Evolutionary conservation across 2,797 vertebrate genomes (phyloP).

Genomic region (Diceros bicornis): DNA sequence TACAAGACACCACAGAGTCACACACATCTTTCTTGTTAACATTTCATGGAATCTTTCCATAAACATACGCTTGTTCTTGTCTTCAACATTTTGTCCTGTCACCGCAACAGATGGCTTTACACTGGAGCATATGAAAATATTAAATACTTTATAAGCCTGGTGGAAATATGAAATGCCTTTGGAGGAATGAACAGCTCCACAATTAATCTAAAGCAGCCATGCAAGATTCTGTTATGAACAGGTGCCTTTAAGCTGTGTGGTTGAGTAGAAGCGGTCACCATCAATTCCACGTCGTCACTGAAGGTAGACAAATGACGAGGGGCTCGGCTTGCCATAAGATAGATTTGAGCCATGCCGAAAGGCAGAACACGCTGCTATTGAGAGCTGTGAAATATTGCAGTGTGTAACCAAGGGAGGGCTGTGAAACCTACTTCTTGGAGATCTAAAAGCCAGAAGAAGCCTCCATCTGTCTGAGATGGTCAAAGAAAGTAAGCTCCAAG

Average conservation of each 20-base stretch:
- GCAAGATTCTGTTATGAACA: not conserved
- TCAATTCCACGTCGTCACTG: not conserved
- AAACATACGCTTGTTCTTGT: constrained; percentile 87
- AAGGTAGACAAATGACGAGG: not conserved
- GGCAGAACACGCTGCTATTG: not conserved
- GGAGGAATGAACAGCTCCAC: constrained; percentile 58
- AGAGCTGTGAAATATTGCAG: not conserved
- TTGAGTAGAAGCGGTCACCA: not conserved
- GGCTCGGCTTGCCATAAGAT: not conserved
- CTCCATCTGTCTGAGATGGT: constrained; percentile 28
- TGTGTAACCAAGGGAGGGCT: not conserved
- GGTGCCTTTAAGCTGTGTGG: not conserved
- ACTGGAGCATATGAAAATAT: constrained; percentile 89
- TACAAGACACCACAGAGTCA: constrained; percentile 70
- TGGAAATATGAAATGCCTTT: constrained; percentile 79
- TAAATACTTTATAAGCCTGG: constrained; percentile 87
- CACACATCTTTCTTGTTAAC: constrained; percentile 76
- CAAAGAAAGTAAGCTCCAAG: not conserved
- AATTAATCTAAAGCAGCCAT: not conserved
- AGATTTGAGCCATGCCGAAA: not conserved
- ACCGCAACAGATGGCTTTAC: constrained; percentile 89
- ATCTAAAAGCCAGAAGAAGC: constrained; percentile 38
- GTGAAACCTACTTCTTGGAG: constrained; percentile 50
- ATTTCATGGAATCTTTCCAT: constrained; percentile 82
- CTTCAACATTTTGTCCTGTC: constrained; percentile 86